Base-by-base conservation (phyloP, 2,888 invertebrate genomes). In the Elgonia sp. region DNA sequence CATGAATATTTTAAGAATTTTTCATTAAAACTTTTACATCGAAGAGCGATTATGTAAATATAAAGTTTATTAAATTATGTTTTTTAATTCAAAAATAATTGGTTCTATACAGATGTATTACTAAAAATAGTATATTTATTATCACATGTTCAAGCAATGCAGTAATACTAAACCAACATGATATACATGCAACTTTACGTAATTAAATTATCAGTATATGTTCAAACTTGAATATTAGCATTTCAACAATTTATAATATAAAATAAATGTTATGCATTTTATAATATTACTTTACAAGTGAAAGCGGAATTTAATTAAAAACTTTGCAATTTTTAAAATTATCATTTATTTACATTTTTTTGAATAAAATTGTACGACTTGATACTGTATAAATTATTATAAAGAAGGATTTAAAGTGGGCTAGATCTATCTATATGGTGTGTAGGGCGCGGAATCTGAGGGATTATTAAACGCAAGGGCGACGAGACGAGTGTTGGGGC, bases 381-480 rank as follows among this genome's bases (percentile, higher is more conserved):
- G 29, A 69, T 50, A 16, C 40, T 29, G 14, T 62, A 46, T n/a
- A 75, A 18, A 20, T 76, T 63, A 76, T 57, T 60, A 72, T 72
- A 83, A 75, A 69, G 57, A 75, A 67, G 50, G 69, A 67, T 69
- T 75, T 75, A 75, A 46, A 75, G 57, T 50, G 72, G 16, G 37
- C 50, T 75, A 57, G 72, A 55, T 70, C 50, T n/a, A 55, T 70
- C 50, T n/a, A 70, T 73, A 57, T 39, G 40, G 46, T 57, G 50
- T 57, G 60, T 21, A 73, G 72, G 65, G 65, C 53, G 70, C 73
- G 37, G 65, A 62, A 67, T 85, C 67, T n/a, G 80, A 65, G 73
- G 75, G 85, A 85, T 85, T 85, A 85, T 80, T 73, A 73, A 57
- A 60, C 29, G 29, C 85, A 75, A 75, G 80, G 40, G 67, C 80